These are phyloP conservation scores for Bubo bubo DNA, from an alignment of 2,113 vertebrate genomes.

Conservation along the genomic window DNA sequence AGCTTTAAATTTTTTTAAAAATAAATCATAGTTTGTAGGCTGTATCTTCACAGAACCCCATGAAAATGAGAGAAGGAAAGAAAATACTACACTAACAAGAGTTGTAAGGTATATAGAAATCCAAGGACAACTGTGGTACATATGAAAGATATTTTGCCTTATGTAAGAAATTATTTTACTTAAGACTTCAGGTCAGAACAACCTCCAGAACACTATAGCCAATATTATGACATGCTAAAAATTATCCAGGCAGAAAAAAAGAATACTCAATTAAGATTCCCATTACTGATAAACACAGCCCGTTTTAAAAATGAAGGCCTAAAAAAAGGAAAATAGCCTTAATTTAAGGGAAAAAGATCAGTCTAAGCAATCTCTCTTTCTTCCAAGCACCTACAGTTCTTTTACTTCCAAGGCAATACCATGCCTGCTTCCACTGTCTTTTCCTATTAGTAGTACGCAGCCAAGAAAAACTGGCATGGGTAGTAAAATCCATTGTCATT, in stretches of 20 bases:
- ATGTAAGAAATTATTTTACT: background rate
- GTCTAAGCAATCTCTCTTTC: background rate
- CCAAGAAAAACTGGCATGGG: background rate
- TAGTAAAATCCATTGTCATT: background rate
- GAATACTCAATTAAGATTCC: background rate
- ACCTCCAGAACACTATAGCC: background rate
- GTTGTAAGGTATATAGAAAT: background rate
- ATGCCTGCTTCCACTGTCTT: background rate
- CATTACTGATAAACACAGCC: background rate
- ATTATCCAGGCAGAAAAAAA: background rate
- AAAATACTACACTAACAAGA: background rate
- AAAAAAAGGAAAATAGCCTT: background rate
- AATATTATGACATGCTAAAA: background rate
- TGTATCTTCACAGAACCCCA: background rate
- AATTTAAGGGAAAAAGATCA: background rate
- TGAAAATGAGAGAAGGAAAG: background rate
- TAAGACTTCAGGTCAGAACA: background rate
- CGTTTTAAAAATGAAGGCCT: background rate
- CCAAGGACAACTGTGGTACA: background rate
- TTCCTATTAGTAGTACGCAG: background rate
- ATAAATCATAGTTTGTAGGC: background rate
- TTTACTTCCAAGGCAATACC: background rate
- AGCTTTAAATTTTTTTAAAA: background rate
- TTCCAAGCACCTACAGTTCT: background rate
- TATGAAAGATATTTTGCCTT: background rate